Percentiles rank a stretch among this genome's conserved stretches.
Evolutionary conservation across 2,888 invertebrate species (phyloP).

Genomic region (Nomada ferruginata): DNA sequence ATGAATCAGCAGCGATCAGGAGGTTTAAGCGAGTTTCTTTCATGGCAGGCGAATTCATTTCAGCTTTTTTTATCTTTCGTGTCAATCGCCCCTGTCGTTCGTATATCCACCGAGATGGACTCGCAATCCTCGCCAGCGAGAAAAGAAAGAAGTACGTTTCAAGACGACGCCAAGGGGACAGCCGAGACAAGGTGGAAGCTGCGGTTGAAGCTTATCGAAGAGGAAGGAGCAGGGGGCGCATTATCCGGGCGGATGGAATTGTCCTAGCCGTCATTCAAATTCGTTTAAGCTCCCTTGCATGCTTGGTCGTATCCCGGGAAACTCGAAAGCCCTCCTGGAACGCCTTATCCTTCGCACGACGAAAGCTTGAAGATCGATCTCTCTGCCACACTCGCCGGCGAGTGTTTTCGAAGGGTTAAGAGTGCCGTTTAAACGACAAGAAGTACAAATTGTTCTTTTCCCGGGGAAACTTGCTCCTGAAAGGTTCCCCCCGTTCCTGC

Average conservation of each 20-base stretch:
- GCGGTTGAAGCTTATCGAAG: conserved; percentile 22
- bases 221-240: conserved; percentile 42
- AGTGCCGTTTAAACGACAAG: conserved; percentile 42
- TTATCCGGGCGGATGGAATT: conserved; percentile 63
- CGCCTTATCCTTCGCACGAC: conserved; percentile 53
- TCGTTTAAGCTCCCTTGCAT: conserved; percentile 60
- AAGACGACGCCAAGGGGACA: conserved; percentile 1
- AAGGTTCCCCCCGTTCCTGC: conserved; percentile 21
- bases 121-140: not conserved
- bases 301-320: conserved; percentile 28
- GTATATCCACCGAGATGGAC: not conserved
- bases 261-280: conserved; percentile 68
- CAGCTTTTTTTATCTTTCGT: not conserved
- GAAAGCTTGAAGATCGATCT: conserved; percentile 51
- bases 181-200: too few relatives aligned
- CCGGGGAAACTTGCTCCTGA: conserved; percentile 23
- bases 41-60: too few relatives aligned
- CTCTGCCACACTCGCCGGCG: conserved; percentile 29
- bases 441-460: conserved; percentile 61
- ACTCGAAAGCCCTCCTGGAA: conserved; percentile 28
- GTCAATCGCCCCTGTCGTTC: not conserved
- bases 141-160: conserved; percentile 10
- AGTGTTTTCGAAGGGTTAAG: conserved; percentile 57
- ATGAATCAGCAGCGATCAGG: too few relatives aligned
- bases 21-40: not conserved